Percentiles rank a stretch among this genome's conserved stretches.
phyloP scores from a whole-genome alignment of 2,888 invertebrate species.

The Microdon myrmicae region DNA sequence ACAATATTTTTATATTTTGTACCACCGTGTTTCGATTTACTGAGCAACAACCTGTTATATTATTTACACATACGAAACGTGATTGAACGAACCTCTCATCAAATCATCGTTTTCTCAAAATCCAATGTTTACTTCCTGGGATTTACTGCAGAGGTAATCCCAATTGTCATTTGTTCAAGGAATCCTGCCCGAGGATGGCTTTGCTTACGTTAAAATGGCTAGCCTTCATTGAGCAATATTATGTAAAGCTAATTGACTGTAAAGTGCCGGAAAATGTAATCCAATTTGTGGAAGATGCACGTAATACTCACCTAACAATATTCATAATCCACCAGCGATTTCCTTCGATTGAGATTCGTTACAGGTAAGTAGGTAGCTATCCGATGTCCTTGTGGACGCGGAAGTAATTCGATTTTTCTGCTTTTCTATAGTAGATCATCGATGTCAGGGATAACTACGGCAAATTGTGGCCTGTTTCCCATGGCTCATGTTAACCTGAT shows the following conservation, averaged over 20 bases:
- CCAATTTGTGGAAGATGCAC: conserved; percentile 34
- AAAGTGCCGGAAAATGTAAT: conserved; percentile 40
- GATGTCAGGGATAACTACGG: conserved; percentile 17
- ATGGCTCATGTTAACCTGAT: conserved; percentile 14
- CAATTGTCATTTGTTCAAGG: no score
- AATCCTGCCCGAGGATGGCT: no score
- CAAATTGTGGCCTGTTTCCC: conserved; percentile 12
- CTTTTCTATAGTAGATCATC: conserved; percentile 7
- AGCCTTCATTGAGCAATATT: no score
- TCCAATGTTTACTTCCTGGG: no score
- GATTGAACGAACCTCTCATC: no score
- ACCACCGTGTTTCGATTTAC: no score
- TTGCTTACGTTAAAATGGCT: no score
- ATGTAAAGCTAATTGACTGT: conserved; percentile 28
- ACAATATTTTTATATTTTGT: no score
- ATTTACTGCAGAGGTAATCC: no score
- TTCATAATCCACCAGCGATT: conserved; percentile 22
- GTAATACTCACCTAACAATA: conserved; percentile 35
- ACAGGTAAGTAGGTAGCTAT: conserved; percentile 13
- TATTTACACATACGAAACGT: no score
- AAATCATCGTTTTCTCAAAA: no score
- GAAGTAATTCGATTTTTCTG: conserved; percentile 29
- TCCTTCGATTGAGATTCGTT: conserved; percentile 20
- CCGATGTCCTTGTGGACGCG: conserved; percentile 33
- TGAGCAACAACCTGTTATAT: no score